Evolutionary conservation across 2,113 vertebrate genomes (phyloP).

Genomic region (Periophthalmodon schlosseri): DNA sequence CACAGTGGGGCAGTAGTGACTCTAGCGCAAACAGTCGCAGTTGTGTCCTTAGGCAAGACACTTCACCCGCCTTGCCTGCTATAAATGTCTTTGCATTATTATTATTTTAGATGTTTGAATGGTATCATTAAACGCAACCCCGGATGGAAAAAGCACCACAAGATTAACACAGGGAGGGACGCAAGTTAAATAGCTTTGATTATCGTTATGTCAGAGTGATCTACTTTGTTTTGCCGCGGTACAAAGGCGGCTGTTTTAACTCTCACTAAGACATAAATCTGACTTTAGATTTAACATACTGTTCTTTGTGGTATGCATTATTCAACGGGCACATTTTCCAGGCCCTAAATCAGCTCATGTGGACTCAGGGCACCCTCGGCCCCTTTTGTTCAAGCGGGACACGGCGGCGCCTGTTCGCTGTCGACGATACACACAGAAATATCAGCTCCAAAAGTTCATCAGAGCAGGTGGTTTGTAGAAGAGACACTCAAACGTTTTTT

Average conservation of each 20-base stretch:
- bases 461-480: conserved; percentile 31
- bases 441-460: conserved; percentile 23
- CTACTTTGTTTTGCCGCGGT: background rate
- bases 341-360: conserved; percentile 46
- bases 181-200: conserved; percentile 11
- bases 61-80: too few species aligned
- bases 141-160: background rate
- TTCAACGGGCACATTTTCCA: conserved; percentile 45
- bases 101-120: too few species aligned
- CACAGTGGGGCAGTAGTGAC: too few species aligned
- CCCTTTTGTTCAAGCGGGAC: conserved; percentile 45
- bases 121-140: background rate
- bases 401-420: conserved; percentile 32
- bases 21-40: too few species aligned
- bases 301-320: conserved; percentile 43
- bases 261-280: conserved; percentile 21
- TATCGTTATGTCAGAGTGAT: conserved; percentile 7
- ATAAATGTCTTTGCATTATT: too few species aligned
- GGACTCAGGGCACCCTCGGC: conserved; percentile 40
- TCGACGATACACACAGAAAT: conserved; percentile 15
- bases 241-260: background rate
- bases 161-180: background rate
- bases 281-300: conserved; percentile 21
- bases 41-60: too few species aligned
- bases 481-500: conserved; percentile 19